Conservation (phyloP, 2,113 vertebrate genomes). For the Marmota flaviventris region DNA sequence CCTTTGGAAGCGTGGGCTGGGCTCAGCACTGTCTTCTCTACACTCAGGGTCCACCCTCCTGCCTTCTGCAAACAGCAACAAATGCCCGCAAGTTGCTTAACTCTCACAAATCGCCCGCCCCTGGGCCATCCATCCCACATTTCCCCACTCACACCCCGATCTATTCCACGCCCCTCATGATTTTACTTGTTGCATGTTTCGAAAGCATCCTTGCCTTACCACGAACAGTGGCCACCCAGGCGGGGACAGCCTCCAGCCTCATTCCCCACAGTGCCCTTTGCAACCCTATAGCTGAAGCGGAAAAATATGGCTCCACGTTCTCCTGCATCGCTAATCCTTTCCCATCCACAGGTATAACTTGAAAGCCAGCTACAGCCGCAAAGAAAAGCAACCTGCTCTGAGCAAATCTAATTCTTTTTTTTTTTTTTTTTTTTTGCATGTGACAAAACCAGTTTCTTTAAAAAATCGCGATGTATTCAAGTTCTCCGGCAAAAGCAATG, state of each 20-base stretch:
- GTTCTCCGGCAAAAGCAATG: constrained; percentile 2
- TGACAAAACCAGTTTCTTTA: constrained; percentile 52
- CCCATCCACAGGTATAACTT: constrained; percentile 27
- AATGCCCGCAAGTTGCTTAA: constrained; percentile 37
- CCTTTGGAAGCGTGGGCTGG: constrained; percentile 73
- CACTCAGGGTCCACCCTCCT: constrained; percentile 45
- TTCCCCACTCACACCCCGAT: neutral
- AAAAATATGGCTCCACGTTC: constrained; percentile 20
- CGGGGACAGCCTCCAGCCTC: neutral
- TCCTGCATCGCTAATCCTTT: neutral
- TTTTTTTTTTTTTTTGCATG: neutral
- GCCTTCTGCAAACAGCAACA: constrained; percentile 73
- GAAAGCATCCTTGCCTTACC: constrained; percentile 12
- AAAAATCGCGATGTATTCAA: neutral
- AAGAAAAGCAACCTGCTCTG: neutral
- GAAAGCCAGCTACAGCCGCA: neutral
- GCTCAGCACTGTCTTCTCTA: constrained; percentile 68
- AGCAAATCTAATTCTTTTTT: neutral
- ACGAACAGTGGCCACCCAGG: neutral
- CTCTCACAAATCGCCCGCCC: neutral
- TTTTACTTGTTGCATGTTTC: constrained; percentile 63
- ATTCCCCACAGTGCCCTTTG: neutral
- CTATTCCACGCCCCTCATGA: neutral
- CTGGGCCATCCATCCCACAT: neutral
- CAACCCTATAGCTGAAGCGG: neutral